Base-by-base conservation (phyloP, 2,888 invertebrate genomes). In the Lissocephala sabroskyi region DNA sequence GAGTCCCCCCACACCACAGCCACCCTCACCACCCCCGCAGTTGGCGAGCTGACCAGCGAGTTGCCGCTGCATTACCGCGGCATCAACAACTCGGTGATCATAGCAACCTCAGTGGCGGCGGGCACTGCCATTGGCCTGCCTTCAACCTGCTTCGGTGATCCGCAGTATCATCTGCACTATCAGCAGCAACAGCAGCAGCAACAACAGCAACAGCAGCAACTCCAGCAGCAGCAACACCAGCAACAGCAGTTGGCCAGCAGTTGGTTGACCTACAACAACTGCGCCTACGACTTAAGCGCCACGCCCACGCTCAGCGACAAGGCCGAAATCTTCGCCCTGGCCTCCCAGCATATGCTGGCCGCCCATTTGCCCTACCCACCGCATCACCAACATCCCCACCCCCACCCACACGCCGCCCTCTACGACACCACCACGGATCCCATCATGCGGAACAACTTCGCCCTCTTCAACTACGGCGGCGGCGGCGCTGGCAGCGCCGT, bases 71-170 rank as follows among this genome's bases (percentile, higher is more conserved):
- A 82, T 65, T 83, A 83, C 74, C 82, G 82, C 41, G 82, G 82
- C 32, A 58, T 78, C 19, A 82, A 83, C 54, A 82, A 83, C 62
- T 82, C 82, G 29, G 82, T 83, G 46, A 83, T 83, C 30, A 83
- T 80, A 63, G 63, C 82, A 32, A 82, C 76, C 49, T 16, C 3
- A 10, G n/a, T 39, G 52, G 6, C 46, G 10, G n/a, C n/a, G n/a
- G n/a, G n/a, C n/a, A n/a, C n/a, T n/a, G n/a, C n/a, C n/a, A n/a
- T n/a, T n/a, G n/a, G n/a, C n/a, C n/a, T n/a, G n/a, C n/a, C n/a
- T n/a, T 13, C 51, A 51, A 5, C 52, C 40, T 26, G 52, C 7
- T 54, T 58, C 33, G 37, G 46, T 10, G 43, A 44, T 17, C 50
- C 48, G 10, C 46, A 41, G 26, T 54, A 71, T 52, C 75, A 74